A percentile compares a stretch with the other conserved stretches of the same genome.
These are phyloP conservation scores for Diorhabda carinulata DNA, from an alignment of 1,140 invertebrate species.

Conservation along the genomic window DNA sequence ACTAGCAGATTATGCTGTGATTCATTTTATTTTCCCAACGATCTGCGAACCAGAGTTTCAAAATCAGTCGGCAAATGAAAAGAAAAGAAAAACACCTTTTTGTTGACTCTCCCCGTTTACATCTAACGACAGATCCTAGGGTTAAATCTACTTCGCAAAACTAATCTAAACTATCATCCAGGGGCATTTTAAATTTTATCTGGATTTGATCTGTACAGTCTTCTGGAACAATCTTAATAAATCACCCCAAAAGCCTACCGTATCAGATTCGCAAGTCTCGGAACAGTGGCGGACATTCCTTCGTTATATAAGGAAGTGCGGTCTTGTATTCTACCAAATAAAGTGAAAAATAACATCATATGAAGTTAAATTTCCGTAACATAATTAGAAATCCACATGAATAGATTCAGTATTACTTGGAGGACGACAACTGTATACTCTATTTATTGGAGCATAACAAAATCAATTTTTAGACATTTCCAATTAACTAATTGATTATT, in stretches of 20 bases:
- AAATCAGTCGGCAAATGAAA: slow-evolving; percentile 1
- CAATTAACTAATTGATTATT: no score
- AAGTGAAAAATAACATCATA: no score
- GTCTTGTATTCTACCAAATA: no score
- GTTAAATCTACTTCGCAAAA: slow-evolving; percentile 5
- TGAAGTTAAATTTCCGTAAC: no score
- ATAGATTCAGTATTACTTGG: no score
- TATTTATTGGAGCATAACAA: no score
- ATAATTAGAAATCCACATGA: no score
- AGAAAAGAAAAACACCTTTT: not conserved
- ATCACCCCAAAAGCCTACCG: slow-evolving; percentile 11
- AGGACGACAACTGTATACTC: no score
- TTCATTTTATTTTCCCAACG: slow-evolving; percentile 1
- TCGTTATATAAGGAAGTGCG: not conserved
- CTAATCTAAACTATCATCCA: slow-evolving; percentile 18
- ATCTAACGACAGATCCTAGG: not conserved
- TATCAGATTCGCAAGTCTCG: slow-evolving; percentile 11
- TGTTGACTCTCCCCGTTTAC: not conserved
- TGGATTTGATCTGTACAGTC: slow-evolving; percentile 17
- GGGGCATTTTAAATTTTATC: slow-evolving; percentile 15
- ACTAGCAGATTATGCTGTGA: not conserved
- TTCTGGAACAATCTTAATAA: slow-evolving; percentile 15
- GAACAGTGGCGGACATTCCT: not conserved
- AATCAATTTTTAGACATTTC: no score
- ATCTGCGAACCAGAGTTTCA: not conserved